Conservation (phyloP, 2,113 vertebrate genomes). For the Catagonus wagneri region DNA sequence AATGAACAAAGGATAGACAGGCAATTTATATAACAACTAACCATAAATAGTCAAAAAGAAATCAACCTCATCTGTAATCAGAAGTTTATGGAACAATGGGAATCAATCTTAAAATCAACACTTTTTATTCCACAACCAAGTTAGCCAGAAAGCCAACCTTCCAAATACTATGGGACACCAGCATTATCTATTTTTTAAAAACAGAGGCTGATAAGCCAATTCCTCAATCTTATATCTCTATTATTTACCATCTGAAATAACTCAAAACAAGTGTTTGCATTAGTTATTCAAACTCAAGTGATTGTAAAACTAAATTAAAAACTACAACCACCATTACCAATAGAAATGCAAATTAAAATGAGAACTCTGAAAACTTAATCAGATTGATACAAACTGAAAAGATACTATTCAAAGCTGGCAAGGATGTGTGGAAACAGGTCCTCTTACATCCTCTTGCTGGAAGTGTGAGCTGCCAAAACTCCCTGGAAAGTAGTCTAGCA, state of each 20-base stretch:
- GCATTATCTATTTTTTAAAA: neutral
- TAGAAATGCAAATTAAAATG: conserved; percentile 1
- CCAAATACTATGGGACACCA: neutral
- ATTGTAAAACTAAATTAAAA: neutral
- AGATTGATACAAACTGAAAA: neutral
- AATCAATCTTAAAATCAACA: neutral
- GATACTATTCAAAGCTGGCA: neutral
- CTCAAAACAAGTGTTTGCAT: neutral
- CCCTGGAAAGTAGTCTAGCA: neutral
- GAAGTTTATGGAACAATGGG: conserved; percentile 1
- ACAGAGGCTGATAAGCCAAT: neutral
- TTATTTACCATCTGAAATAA: neutral
- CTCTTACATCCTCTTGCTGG: neutral
- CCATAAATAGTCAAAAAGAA: neutral
- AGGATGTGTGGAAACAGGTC: neutral
- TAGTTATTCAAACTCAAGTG: neutral
- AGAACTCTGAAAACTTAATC: neutral
- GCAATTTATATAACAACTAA: neutral
- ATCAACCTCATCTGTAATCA: neutral
- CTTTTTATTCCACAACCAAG: neutral
- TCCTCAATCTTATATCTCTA: neutral
- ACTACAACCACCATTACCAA: neutral
- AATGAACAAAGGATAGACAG: neutral
- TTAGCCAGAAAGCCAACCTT: neutral
- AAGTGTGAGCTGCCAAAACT: neutral